Conservation (phyloP, 2,888 invertebrate genomes). For the Leptinotarsa haldemani region DNA sequence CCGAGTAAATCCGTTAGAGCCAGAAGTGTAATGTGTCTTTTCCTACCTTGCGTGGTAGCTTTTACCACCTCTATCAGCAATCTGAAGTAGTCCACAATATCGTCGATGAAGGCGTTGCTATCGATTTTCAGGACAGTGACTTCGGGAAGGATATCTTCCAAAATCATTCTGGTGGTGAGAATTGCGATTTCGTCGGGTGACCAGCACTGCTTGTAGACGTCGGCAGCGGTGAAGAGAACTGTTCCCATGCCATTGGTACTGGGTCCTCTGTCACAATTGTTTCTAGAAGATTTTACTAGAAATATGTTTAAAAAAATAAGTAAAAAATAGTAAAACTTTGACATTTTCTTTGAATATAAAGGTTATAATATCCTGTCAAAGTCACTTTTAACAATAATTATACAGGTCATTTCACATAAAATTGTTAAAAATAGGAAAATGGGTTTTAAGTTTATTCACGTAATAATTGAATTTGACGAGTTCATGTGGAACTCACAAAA, state of each 20-base stretch:
- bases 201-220: conserved; percentile 62
- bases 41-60: conserved; percentile 56
- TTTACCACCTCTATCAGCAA: conserved; percentile 38
- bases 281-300: neutral
- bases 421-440: too few relatives aligned
- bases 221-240: conserved; percentile 60
- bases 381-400: neutral
- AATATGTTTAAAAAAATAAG: neutral
- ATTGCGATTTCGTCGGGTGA: conserved; percentile 60
- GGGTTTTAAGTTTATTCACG: too few relatives aligned
- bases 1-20: conserved; percentile 66
- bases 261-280: conserved; percentile 3
- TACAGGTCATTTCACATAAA: too few relatives aligned
- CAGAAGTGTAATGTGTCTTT: conserved; percentile 59
- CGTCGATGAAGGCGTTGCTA: conserved; percentile 59
- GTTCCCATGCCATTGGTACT: conserved; percentile 53
- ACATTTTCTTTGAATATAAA: neutral
- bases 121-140: conserved; percentile 54
- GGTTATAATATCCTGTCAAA: neutral
- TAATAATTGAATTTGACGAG: too few relatives aligned
- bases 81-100: conserved; percentile 61
- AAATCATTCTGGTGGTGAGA: conserved; percentile 61
- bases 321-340: conserved; percentile 6
- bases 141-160: conserved; percentile 61
- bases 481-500: too few relatives aligned